phyloP scores from a whole-genome alignment of 30 jellyfish, hydroid and myxozoan species.

The Chironex yamaguchii region DNA sequence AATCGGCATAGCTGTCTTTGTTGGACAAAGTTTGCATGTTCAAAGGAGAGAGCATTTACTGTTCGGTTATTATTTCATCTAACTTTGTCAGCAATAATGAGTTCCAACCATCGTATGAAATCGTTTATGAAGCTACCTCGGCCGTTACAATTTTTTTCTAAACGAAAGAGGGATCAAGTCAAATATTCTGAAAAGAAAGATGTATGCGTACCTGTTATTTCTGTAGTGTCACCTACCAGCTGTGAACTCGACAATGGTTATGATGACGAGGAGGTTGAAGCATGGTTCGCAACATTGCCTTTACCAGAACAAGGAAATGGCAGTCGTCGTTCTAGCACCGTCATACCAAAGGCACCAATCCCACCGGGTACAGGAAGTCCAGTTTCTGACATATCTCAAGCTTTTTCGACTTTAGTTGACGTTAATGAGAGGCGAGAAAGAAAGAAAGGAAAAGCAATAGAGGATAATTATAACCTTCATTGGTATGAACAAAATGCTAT shows the following conservation, averaged over 20 bases:
- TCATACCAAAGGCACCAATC: background rate
- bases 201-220: background rate
- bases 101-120: no score
- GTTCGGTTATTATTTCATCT: no score
- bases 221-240: background rate
- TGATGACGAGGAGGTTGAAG: background rate
- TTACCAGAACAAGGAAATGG: background rate
- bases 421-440: background rate
- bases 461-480: background rate
- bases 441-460: background rate
- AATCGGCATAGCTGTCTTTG: no score
- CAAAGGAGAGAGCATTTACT: no score
- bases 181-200: no score
- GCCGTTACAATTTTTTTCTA: no score
- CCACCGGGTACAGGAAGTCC: background rate
- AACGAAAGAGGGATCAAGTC: no score
- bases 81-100: no score
- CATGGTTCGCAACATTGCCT: background rate
- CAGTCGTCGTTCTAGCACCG: background rate
- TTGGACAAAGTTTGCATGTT: no score
- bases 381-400: background rate
- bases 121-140: no score
- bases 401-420: background rate
- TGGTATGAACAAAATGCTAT: background rate
- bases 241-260: background rate